Evolutionary conservation across 2,888 invertebrate genomes (phyloP), one percentile per base, ranked within the genome.

Genomic region (Ptychoptera albimana): DNA sequence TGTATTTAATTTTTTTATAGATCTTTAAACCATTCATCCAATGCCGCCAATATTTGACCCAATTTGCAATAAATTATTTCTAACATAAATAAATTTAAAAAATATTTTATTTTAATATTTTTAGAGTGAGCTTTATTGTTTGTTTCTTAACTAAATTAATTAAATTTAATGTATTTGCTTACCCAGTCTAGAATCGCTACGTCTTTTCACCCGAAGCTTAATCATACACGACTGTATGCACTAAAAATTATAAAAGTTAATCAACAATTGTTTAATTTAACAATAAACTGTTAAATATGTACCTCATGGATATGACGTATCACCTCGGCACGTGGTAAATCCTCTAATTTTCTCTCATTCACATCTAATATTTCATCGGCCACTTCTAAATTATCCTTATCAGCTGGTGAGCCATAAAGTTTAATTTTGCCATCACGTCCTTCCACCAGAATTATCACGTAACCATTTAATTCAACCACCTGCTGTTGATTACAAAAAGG

Each of bases 291-390:
- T 42, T 32, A 15, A 43, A 35, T 29, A 16, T 23, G 36, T 32
- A 94, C 94, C 82, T 94, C 86, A 63, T 94, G 92, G 60, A 96
- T 93, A 63, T 93, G 88, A 32, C 84, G 82, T 55, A 94, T 83
- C 58, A 94, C 87, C 69, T 94, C 91, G 1, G 86, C 79, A 62
- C 92, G 82, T 47, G 88, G 83, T 66, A 87, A 86, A 67, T 92
- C 86, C 57, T 92, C 89, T 58, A 96, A 71, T 52, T 81, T 81
- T 54, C 84, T 83, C 56, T 94, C 96, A 66, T 97, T 97, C 53
- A 97, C 89, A 70, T 93, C 93, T 69, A 96, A 75, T 63, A 97
- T 94, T 71, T 96, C 96, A 70, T 97, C 94, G 49, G 91, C 93
- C 58, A 94, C 82, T 71, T 92, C 89, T 68, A 94, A 71, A 68